A percentile compares a stretch with the other conserved stretches of the same genome.
phyloP scores from a whole-genome alignment of 2,113 vertebrate species.

The Campylomormyrus tamandua region DNA sequence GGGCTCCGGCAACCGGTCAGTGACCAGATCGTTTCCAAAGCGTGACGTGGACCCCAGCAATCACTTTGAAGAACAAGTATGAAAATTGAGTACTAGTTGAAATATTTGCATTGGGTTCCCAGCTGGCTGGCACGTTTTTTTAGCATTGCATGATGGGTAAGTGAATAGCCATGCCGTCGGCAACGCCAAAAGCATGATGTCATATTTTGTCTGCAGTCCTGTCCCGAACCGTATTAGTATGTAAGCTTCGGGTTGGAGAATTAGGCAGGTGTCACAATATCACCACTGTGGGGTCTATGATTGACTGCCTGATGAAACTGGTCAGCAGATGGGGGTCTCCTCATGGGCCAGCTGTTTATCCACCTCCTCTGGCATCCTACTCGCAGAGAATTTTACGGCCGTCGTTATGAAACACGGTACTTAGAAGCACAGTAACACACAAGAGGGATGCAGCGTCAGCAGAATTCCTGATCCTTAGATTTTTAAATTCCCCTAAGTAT shows the following conservation, averaged over 20 bases:
- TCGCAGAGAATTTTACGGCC: neutral
- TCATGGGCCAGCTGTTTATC: neutral
- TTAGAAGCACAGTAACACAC: neutral
- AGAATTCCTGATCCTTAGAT: neutral
- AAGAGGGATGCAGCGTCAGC: neutral
- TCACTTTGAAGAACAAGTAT: slow-evolving; percentile 26
- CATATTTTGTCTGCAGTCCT: neutral
- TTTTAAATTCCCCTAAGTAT: neutral
- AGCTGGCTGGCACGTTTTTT: slow-evolving; percentile 41
- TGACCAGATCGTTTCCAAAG: slow-evolving; percentile 26
- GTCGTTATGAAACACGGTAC: neutral
- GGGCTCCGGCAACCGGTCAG: slow-evolving; percentile 25
- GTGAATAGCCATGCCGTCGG: slow-evolving; percentile 21
- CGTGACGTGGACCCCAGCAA: slow-evolving; percentile 24
- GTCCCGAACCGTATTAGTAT: neutral
- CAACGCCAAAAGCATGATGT: neutral
- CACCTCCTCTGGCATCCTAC: neutral
- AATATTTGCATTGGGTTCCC: slow-evolving; percentile 37
- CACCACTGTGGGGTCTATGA: neutral
- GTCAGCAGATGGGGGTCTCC: neutral
- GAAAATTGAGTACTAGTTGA: slow-evolving; percentile 32
- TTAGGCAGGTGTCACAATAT: neutral
- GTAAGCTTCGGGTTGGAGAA: neutral
- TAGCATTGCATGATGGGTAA: slow-evolving; percentile 20
- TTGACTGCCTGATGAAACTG: neutral